Evolutionary conservation across 2,797 vertebrate genomes (phyloP), one percentile per base, ranked within the genome.

Genomic region (Coendou prehensilis): DNA sequence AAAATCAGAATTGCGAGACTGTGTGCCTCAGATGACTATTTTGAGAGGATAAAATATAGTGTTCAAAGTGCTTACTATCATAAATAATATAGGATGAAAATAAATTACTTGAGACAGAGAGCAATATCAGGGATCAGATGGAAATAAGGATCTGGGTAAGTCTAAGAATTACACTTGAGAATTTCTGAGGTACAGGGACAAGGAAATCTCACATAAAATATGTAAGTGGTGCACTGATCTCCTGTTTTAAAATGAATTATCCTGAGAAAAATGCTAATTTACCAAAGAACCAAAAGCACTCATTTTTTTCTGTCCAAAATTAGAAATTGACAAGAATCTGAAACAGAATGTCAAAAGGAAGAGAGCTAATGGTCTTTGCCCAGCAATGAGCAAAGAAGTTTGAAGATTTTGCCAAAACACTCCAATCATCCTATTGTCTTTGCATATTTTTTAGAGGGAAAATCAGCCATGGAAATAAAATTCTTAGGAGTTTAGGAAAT

Each of bases 181-280:
- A 88, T 95, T 91, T 97, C 17, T 92, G 67, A 2, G 41, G 1
- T 20, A 82, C 89, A 8, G 93, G 89, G 75, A 89, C 2, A 59
- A 79, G 30, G 56, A 64, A 96, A 93, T 96, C 76, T 87, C 79
- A 63, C 22, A 11, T 84, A 67, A 96, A 96, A 94, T 93, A 84
- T 28, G 3, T 87, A 96, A 96, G 69, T 98, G 88, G 17, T 59
- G 9, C 50, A 85, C 57, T 86, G 20, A 45, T 92, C 22, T 80
- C 69, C 57, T 96, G 93, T 97, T n/a, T 91, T 94, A 97, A 94
- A 82, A 33, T 76, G 41, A 64, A 63, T 93, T 89, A 79, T 94
- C 71, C 81, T 37, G 30, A 89, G 28, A 92, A 71, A 56, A 17
- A 84, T 57, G 87, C 57, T 76, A 82, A 92, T 57, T 89, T 75